A percentile compares a stretch with the other conserved stretches of the same genome.
phyloP scores from a whole-genome alignment of 2,113 vertebrate species.

The Paracanthobrama guichenoti region DNA sequence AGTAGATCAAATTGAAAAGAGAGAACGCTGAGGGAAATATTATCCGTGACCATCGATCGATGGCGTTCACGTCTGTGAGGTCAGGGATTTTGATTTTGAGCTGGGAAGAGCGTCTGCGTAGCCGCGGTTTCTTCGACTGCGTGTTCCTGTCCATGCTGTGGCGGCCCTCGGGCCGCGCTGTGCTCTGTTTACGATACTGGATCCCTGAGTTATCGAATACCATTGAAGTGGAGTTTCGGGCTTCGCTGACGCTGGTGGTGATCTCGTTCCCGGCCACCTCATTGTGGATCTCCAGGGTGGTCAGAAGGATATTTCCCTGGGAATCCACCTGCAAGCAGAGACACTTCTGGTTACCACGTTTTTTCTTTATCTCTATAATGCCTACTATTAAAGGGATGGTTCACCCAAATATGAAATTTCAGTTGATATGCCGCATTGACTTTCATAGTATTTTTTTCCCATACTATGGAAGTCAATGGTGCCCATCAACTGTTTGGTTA shows the following conservation, averaged over 20 bases:
- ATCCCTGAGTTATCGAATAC: conserved; percentile 90
- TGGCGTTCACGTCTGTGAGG: conserved; percentile 95
- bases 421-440: no score
- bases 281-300: conserved; percentile 95
- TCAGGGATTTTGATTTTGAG: conserved; percentile 98
- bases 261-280: conserved; percentile 89
- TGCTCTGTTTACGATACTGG: conserved; percentile 91
- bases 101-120: conserved; percentile 91
- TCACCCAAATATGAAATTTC: no score
- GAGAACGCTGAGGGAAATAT: conserved; percentile 95
- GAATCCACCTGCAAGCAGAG: conserved; percentile 84
- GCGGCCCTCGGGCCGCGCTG: conserved; percentile 75
- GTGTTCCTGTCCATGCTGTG: conserved; percentile 80
- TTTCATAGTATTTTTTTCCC: no score
- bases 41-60: conserved; percentile 96
- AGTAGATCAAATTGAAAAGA: conserved; percentile 98
- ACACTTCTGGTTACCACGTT: not conserved
- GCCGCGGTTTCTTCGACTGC: conserved; percentile 83
- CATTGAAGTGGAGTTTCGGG: conserved; percentile 88
- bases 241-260: conserved; percentile 80
- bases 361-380: not conserved
- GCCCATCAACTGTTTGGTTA: no score
- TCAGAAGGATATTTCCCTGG: conserved; percentile 92
- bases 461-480: no score
- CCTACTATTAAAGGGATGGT: not conserved